A percentile compares a stretch with the other conserved stretches of the same genome.
These are phyloP conservation scores for Noctua janthe DNA, from an alignment of 2,888 invertebrate genomes.

Conservation along the genomic window DNA sequence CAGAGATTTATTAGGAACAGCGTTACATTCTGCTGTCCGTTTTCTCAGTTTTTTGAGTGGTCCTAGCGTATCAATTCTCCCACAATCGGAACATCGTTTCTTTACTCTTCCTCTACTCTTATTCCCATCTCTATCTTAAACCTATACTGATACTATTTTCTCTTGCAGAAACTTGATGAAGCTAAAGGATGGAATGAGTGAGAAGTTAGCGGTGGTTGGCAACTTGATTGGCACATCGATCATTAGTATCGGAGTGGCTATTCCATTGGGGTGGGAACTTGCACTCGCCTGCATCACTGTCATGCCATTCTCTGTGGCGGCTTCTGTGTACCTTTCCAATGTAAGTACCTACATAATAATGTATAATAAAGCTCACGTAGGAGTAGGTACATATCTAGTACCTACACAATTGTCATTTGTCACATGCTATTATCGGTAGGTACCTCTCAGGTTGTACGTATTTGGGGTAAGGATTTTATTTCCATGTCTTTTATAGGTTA, in stretches of 20 bases:
- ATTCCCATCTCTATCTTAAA: not conserved
- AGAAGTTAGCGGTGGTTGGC: constrained; percentile 94
- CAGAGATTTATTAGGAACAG: not conserved
- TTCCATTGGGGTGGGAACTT: constrained; percentile 95
- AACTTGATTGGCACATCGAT: constrained; percentile 93
- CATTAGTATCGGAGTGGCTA: constrained; percentile 92
- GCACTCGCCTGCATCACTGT: constrained; percentile 94
- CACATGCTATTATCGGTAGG: not conserved
- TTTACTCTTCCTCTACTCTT: not conserved
- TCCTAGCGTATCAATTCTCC: not conserved
- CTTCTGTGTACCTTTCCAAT: constrained; percentile 94
- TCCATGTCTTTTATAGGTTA: too few relatives aligned
- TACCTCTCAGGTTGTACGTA: not conserved
- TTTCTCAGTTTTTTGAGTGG: not conserved
- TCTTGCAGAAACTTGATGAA: constrained; percentile 92
- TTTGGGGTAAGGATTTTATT: not conserved
- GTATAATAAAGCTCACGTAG: too few relatives aligned
- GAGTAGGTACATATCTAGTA: not conserved
- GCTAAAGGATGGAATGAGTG: constrained; percentile 95
- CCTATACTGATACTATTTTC: not conserved
- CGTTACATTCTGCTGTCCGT: not conserved
- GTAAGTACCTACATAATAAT: constrained; percentile 80
- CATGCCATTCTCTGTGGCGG: constrained; percentile 94
- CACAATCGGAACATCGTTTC: not conserved
- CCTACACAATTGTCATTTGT: not conserved